Evolutionary conservation across 2,888 invertebrate species (phyloP).

Genomic region (Cetonia aurata): DNA sequence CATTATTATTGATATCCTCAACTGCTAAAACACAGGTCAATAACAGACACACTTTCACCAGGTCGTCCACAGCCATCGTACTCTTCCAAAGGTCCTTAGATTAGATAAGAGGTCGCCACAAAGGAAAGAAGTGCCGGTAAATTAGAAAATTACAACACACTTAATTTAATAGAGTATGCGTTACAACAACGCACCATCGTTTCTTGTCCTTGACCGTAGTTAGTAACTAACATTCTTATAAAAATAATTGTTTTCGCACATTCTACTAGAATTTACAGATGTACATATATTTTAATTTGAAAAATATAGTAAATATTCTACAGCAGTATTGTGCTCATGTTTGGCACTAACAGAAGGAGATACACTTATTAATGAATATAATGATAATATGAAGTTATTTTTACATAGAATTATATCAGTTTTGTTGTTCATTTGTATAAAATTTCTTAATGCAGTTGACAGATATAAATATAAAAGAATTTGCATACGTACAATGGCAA

Average conservation of each 20-base stretch:
- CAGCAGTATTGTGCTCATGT: no score
- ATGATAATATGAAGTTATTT: no score
- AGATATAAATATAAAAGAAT: no score
- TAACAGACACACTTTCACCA: slow-evolving; percentile 14
- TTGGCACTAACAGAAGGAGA: no score
- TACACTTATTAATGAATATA: no score
- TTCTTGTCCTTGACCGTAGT: slow-evolving; percentile 28
- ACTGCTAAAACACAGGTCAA: slow-evolving; percentile 9
- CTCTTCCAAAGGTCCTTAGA: neutral
- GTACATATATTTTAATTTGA: neutral
- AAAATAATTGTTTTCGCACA: neutral
- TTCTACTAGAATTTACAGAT: neutral
- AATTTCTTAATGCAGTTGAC: no score
- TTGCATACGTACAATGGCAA: no score
- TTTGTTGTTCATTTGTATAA: no score
- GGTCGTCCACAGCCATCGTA: slow-evolving; percentile 7
- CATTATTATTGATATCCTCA: neutral
- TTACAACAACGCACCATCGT: slow-evolving; percentile 9
- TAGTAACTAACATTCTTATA: neutral
- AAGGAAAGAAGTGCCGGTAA: slow-evolving; percentile 1
- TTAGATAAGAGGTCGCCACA: slow-evolving; percentile 18
- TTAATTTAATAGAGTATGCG: slow-evolving; percentile 11
- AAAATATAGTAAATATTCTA: neutral
- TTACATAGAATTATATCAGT: no score
- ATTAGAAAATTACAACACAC: slow-evolving; percentile 28